Percentiles rank a stretch among this genome's conserved stretches.
Conservation (phyloP, 2,113 vertebrate genomes). For the Hydrolagus affinis region DNA sequence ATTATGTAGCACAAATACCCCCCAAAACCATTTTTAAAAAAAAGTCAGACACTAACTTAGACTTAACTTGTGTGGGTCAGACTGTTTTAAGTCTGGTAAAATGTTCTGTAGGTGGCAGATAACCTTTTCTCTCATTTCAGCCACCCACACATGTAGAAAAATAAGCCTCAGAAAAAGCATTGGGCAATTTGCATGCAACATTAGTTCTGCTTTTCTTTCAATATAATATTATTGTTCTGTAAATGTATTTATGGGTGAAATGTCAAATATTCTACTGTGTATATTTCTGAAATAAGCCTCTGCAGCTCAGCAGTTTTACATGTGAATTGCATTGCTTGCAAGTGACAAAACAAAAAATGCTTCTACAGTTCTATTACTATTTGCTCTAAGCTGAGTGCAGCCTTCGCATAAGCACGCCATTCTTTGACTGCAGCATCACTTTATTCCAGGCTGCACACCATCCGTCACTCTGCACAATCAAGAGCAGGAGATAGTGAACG, state of each 20-base stretch:
- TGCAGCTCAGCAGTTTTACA: background rate
- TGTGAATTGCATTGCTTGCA: background rate
- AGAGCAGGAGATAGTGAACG: background rate
- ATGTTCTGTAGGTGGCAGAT: constrained; percentile 46
- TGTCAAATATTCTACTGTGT: constrained; percentile 6
- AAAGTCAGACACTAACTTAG: constrained; percentile 35
- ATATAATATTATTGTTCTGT: background rate
- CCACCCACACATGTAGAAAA: constrained; percentile 60
- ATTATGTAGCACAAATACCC: too few species aligned
- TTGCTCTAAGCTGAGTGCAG: background rate
- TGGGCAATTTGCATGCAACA: constrained; percentile 25
- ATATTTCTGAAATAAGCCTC: background rate
- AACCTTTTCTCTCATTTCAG: constrained; percentile 60
- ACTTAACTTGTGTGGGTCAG: constrained; percentile 44
- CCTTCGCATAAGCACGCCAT: background rate
- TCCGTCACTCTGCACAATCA: background rate
- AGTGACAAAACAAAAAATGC: background rate
- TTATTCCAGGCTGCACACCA: background rate
- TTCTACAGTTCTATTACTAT: background rate
- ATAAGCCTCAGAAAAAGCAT: constrained; percentile 40
- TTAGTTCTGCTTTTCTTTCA: constrained; percentile 29
- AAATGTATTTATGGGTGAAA: constrained; percentile 2
- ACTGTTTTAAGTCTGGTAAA: constrained; percentile 44
- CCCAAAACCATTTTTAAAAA: background rate
- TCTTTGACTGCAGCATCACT: background rate